Conservation (phyloP, 2,113 vertebrate species). For the Nycticebus coucang region DNA sequence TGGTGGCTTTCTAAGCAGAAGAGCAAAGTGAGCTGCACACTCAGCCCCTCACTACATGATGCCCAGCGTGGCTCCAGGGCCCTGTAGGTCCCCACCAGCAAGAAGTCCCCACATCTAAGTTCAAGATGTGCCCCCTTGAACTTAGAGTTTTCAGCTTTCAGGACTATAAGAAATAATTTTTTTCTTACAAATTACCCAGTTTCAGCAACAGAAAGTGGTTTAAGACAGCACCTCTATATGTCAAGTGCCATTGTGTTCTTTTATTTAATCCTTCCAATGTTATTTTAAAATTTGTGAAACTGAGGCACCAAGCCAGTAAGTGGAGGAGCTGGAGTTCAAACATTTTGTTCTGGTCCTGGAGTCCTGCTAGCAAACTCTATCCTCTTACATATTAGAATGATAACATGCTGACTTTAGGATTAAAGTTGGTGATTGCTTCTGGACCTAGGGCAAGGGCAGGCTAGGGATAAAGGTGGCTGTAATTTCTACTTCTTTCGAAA, state of each 20-base stretch:
- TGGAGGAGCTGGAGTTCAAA: not conserved
- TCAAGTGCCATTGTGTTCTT: not conserved
- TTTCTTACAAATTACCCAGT: not conserved
- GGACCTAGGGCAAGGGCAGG: not conserved
- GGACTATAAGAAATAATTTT: not conserved
- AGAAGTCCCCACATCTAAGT: not conserved
- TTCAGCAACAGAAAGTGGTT: not conserved
- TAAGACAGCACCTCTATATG: not conserved
- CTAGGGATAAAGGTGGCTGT: not conserved
- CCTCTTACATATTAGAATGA: not conserved
- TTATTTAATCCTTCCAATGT: conserved; percentile 7
- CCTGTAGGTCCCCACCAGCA: not conserved
- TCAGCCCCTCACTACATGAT: not conserved
- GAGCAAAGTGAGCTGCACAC: not conserved
- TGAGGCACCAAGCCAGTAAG: not conserved
- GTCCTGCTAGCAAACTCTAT: not conserved
- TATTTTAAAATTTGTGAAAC: not conserved
- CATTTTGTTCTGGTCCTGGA: not conserved
- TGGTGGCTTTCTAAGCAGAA: not conserved
- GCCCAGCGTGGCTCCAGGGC: not conserved
- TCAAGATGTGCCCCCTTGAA: not conserved
- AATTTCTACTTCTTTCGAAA: not conserved
- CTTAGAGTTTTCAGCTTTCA: not conserved
- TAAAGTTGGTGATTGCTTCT: not conserved
- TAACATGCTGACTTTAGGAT: not conserved